These are phyloP conservation scores for Rhodophaea formosa DNA, from an alignment of 2,888 invertebrate genomes.

Conservation along the genomic window DNA sequence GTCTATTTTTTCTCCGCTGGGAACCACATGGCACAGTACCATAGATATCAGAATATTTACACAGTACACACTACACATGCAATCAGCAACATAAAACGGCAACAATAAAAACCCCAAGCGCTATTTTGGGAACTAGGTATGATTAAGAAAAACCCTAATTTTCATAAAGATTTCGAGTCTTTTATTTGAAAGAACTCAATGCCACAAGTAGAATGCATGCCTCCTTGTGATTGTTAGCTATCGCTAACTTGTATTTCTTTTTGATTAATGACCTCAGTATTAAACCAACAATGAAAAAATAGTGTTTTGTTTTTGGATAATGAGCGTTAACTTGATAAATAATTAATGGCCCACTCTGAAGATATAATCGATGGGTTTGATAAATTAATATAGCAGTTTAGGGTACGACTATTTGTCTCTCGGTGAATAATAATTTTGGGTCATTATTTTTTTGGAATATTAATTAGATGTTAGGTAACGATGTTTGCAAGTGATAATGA, in stretches of 20 bases:
- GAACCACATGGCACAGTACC: no score
- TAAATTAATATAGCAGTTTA: slow-evolving; percentile 37
- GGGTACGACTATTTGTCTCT: slow-evolving; percentile 5
- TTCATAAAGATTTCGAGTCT: no score
- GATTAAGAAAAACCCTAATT: no score
- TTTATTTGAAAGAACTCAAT: no score
- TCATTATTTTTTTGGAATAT: slow-evolving; percentile 15
- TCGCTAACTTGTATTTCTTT: background rate
- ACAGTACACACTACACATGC: no score
- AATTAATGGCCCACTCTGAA: slow-evolving; percentile 54
- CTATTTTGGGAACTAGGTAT: no score
- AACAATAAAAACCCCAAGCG: no score
- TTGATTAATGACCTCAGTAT: slow-evolving; percentile 59
- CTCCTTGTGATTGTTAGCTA: no score
- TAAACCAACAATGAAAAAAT: slow-evolving; percentile 55
- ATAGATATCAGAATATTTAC: no score
- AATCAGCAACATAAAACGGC: no score
- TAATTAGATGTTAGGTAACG: slow-evolving; percentile 9
- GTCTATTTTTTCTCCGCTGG: no score
- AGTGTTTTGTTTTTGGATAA: slow-evolving; percentile 65
- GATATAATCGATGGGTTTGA: slow-evolving; percentile 42
- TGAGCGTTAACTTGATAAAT: slow-evolving; percentile 65
- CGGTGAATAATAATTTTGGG: slow-evolving; percentile 11
- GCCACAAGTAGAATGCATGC: no score
- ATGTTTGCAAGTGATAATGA: background rate